phyloP scores from a whole-genome alignment of 92 coral and sea anemone genomes.

The Montipora capitata region DNA sequence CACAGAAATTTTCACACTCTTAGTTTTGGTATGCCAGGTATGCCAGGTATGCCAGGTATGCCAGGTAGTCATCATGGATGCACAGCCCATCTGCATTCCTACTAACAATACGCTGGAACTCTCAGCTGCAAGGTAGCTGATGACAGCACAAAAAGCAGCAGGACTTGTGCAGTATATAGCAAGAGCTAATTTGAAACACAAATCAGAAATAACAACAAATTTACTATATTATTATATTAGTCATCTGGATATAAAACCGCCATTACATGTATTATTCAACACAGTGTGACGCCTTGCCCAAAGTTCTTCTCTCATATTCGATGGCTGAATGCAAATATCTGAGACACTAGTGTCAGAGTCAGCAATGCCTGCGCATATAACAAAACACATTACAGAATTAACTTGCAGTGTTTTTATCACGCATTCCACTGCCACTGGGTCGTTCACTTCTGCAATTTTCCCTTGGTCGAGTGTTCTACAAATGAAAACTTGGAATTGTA shows the following conservation, averaged over 20 bases:
- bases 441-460: too few relatives aligned
- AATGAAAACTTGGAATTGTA: conserved; percentile 8
- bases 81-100: not conserved
- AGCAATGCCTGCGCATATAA: not conserved
- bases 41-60: too few relatives aligned
- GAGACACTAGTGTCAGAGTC: not conserved
- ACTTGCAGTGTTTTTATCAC: not conserved
- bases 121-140: not conserved
- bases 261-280: too few relatives aligned
- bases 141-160: not conserved
- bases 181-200: not conserved
- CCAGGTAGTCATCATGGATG: not conserved
- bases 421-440: too few relatives aligned
- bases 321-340: not conserved
- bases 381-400: not conserved
- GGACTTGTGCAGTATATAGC: not conserved
- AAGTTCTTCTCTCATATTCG: conserved; percentile 12
- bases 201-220: too few relatives aligned
- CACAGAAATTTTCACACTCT: too few relatives aligned
- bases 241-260: too few relatives aligned
- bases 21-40: too few relatives aligned
- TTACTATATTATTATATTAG: too few relatives aligned
- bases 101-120: not conserved
- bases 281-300: conserved; percentile 1
- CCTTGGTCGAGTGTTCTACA: not conserved